Conservation (phyloP, 2,113 vertebrate species). For the Petroica traversi region DNA sequence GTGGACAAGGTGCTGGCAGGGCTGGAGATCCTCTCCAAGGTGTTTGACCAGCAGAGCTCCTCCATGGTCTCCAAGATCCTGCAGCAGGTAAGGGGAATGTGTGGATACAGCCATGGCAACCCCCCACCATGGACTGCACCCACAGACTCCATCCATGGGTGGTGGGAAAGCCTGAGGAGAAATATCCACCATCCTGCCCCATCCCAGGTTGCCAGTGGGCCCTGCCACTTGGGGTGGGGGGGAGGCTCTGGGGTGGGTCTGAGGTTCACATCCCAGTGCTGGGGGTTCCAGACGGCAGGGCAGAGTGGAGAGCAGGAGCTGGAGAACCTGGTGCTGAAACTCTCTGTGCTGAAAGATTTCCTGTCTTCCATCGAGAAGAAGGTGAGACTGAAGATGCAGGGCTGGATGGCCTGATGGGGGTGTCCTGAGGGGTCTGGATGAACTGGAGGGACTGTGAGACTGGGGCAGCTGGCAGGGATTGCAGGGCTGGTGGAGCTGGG, state of each 20-base stretch:
- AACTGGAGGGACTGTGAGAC: no score
- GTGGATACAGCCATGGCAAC: not conserved
- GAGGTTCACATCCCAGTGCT: not conserved
- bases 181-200: not conserved
- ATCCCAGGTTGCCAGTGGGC: not conserved
- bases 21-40: slow-evolving; percentile 93
- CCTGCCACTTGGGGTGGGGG: not conserved
- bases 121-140: no score
- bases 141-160: not conserved
- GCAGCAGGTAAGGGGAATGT: slow-evolving; percentile 82
- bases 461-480: not conserved
- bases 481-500: not conserved
- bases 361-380: slow-evolving; percentile 93
- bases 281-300: slow-evolving; percentile 73
- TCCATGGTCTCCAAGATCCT: slow-evolving; percentile 90
- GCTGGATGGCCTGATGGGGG: not conserved
- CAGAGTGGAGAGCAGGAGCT: slow-evolving; percentile 92
- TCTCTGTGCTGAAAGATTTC: slow-evolving; percentile 93
- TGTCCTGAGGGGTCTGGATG: not conserved
- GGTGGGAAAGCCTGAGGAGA: not conserved
- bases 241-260: not conserved
- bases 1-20: slow-evolving; percentile 93
- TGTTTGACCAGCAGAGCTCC: slow-evolving; percentile 95
- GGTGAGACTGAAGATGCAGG: slow-evolving; percentile 61
- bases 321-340: slow-evolving; percentile 90